Base-by-base conservation (phyloP, 2,888 invertebrate genomes). In the Unio delphinus region DNA sequence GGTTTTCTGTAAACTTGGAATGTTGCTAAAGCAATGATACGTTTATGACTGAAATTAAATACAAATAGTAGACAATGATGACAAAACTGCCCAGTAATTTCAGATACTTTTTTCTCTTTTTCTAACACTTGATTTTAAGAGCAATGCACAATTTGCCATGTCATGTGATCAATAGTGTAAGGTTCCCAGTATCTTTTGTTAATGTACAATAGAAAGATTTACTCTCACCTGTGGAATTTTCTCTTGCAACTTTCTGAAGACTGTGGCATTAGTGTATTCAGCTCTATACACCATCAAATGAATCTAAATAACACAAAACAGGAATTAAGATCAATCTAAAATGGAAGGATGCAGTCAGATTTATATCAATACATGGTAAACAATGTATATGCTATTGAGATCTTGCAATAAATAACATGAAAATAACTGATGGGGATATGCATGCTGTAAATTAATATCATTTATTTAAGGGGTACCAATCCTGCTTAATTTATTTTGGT, bases 251-350 rank as follows among this genome's bases (percentile, higher is more conserved):
- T 72, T 72, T 34, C 64, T 74, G 67, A 86, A 80, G 3, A 82
- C 78, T 26, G 69, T 70, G n/a, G 81, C 77, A 73, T 77, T 82
- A 23, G 82, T 81, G 34, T 79, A 74, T 61, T 86, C 86, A 64
- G 83, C 79, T 64, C 79, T 67, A 73, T 80, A 86, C 2, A 73
- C 57, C 75, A 86, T 77, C 8, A 73, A 79, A 6, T 83, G 78
- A 62, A 84, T 75, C 84, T 84, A 70, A 63, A 70, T 64, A 55
- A 65, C n/a, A 68, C 26, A 64, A 61, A 69, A 30, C 45, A 61
- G 34, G 57, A 8, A 67, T 58, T 28, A 18, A 56, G 23, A 65
- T 60, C 20, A 54, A 45, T 18, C 18, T 61, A 45, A 45, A 45
- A 45, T 3, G 15, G 45, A 45, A 15, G 15, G 45, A 45, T 45